phyloP scores from a whole-genome alignment of 2,113 vertebrate genomes.

The Synchiropus splendidus region DNA sequence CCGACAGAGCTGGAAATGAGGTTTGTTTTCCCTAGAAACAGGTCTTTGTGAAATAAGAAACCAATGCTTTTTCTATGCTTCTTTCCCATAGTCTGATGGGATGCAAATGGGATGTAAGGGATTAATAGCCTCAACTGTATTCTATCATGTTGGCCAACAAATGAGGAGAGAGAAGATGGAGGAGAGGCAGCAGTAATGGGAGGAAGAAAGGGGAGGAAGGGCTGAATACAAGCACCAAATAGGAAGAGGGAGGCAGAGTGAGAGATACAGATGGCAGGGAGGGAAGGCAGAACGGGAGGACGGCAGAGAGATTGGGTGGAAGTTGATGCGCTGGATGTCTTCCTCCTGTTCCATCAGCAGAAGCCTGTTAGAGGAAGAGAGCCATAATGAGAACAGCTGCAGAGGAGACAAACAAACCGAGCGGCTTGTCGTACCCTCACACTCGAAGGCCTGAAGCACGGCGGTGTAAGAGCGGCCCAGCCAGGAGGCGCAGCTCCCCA shows the following conservation, averaged over 20 bases:
- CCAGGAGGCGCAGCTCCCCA: slow-evolving; percentile 69
- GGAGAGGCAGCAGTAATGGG: slow-evolving; percentile 4
- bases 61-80: too few relatives aligned
- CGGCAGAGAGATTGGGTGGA: slow-evolving; percentile 22
- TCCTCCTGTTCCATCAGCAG: slow-evolving; percentile 60
- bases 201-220: too few relatives aligned
- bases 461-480: slow-evolving; percentile 66
- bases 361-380: slow-evolving; percentile 55
- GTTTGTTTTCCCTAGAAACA: too few relatives aligned
- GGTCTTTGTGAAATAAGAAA: too few relatives aligned
- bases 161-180: slow-evolving; percentile 8
- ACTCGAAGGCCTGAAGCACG: slow-evolving; percentile 68
- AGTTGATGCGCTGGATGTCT: slow-evolving; percentile 30
- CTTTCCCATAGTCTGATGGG: too few relatives aligned
- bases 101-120: too few relatives aligned
- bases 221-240: slow-evolving; percentile 8
- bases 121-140: too few relatives aligned
- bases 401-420: neutral
- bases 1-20: too few relatives aligned
- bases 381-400: slow-evolving; percentile 29
- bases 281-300: slow-evolving; percentile 24
- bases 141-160: too few relatives aligned
- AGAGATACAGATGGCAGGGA: slow-evolving; percentile 30
- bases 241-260: slow-evolving; percentile 7
- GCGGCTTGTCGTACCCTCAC: slow-evolving; percentile 58